Conservation (phyloP, 2,797 vertebrate species). For the Pipistrellus pipistrellus region DNA sequence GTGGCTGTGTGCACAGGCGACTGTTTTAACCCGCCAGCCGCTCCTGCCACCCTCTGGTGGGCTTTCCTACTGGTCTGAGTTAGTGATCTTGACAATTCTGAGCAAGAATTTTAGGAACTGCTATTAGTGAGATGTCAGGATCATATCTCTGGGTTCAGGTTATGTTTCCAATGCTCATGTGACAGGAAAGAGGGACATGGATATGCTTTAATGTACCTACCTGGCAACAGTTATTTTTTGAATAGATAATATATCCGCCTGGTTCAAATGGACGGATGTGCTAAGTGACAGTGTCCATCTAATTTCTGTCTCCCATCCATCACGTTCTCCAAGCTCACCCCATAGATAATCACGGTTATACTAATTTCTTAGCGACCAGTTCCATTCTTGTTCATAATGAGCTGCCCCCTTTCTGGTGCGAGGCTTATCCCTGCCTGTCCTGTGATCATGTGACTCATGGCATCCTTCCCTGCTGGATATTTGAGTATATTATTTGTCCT, state of each 20-base stretch:
- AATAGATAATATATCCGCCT: neutral
- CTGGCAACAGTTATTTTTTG: neutral
- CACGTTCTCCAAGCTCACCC: neutral
- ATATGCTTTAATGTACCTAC: neutral
- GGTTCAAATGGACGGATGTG: neutral
- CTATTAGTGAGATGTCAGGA: neutral
- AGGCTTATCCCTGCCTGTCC: neutral
- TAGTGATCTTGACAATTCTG: neutral
- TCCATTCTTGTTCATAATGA: conserved; percentile 4
- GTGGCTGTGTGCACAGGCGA: too few species aligned
- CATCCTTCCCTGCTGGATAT: neutral
- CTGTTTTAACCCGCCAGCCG: neutral
- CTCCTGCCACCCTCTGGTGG: neutral
- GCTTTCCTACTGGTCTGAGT: neutral
- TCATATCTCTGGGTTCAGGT: neutral
- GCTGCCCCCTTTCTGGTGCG: neutral
- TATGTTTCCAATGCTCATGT: neutral
- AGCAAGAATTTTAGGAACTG: neutral
- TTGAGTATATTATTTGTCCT: neutral
- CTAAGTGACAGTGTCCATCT: neutral
- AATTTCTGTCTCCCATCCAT: neutral
- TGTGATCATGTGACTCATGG: neutral
- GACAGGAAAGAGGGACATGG: neutral
- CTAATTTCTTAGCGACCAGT: neutral
- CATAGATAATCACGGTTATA: neutral